A percentile compares a stretch with the other conserved stretches of the same genome.
These are phyloP conservation scores for Callaeas wilsoni DNA, from an alignment of 2,113 vertebrate species.

Conservation along the genomic window DNA sequence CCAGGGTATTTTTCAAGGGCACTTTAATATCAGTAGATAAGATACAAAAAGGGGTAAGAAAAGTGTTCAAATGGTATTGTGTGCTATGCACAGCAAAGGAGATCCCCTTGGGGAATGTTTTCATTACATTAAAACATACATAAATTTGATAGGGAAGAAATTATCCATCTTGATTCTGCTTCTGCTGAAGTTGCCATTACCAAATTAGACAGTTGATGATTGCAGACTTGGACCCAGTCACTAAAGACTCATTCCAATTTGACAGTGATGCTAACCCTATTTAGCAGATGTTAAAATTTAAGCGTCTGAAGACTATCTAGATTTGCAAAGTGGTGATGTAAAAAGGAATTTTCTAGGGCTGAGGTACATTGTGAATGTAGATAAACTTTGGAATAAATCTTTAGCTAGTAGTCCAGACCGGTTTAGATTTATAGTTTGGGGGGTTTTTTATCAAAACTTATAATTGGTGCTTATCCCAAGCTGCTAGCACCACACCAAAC, in stretches of 20 bases:
- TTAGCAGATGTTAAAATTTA: slow-evolving; percentile 32
- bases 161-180: not conserved
- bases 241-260: slow-evolving; percentile 15
- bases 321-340: not conserved
- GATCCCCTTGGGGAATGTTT: not conserved
- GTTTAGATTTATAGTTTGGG: not conserved
- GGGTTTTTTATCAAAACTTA: not conserved
- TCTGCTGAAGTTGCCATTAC: slow-evolving; percentile 34
- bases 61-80: not conserved
- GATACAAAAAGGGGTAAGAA: not conserved
- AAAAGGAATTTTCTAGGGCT: not conserved
- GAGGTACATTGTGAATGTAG: not conserved
- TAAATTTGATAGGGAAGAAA: slow-evolving; percentile 40
- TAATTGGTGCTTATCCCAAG: not conserved
- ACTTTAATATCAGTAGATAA: not conserved
- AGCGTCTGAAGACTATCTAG: not conserved
- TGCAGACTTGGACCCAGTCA: slow-evolving; percentile 4
- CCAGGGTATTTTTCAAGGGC: not conserved
- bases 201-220: slow-evolving; percentile 33
- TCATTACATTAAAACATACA: slow-evolving; percentile 8
- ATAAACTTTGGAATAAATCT: not conserved
- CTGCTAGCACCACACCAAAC: not conserved
- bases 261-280: slow-evolving; percentile 31
- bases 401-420: not conserved
- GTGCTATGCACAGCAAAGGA: not conserved